Conservation (phyloP, 1,140 invertebrate species). For the Heliothis virescens region DNA sequence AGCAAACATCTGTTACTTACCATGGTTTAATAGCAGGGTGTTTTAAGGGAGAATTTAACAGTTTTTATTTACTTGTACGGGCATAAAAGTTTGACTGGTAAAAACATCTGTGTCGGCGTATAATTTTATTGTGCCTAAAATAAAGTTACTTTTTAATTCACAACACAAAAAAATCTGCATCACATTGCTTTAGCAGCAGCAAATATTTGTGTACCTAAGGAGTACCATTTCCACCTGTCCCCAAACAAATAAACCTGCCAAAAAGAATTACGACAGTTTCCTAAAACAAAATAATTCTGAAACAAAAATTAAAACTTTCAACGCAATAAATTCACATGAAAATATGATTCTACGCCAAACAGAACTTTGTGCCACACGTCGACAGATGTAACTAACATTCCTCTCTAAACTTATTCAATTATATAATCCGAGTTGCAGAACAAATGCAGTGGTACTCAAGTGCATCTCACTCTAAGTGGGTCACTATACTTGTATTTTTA, state of each 20-base stretch:
- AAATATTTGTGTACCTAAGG: no score
- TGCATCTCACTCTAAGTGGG: conserved; percentile 16
- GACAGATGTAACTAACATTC: neutral
- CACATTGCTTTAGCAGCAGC: no score
- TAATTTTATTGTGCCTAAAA: neutral
- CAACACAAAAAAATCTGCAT: no score
- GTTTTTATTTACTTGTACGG: conserved; percentile 15
- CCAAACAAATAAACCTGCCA: no score
- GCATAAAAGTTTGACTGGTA: neutral
- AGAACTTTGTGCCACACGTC: conserved; percentile 7
- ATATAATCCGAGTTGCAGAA: conserved; percentile 6
- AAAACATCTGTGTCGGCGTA: conserved; percentile 17
- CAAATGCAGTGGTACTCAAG: neutral
- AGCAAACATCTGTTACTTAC: neutral
- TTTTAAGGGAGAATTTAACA: conserved; percentile 13
- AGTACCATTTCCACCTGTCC: no score
- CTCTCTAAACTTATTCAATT: conserved; percentile 27
- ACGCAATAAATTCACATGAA: neutral
- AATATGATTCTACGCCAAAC: neutral
- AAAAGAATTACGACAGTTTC: neutral
- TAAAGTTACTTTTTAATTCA: no score
- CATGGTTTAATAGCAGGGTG: neutral
- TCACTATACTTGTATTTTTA: conserved; percentile 42
- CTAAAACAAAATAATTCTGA: neutral
- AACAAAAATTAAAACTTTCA: neutral